Percentiles rank a stretch among this genome's conserved stretches.
phyloP scores from a whole-genome alignment of 2,113 vertebrate species.

The Cathartes aura region DNA sequence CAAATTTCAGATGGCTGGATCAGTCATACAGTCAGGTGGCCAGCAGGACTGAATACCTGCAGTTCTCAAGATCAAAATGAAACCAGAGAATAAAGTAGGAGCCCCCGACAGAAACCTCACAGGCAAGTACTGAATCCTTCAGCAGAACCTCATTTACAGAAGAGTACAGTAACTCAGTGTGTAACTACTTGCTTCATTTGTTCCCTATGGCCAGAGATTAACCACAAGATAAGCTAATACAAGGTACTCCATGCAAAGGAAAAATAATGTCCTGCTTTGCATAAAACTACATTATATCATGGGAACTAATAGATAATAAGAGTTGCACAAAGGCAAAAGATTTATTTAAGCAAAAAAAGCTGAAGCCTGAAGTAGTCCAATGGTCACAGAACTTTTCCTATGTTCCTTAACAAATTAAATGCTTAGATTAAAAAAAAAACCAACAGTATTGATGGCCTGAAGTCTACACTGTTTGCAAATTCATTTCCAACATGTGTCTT shows the following conservation, averaged over 20 bases:
- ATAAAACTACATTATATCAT: not conserved
- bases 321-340: not conserved
- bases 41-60: not conserved
- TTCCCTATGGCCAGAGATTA: not conserved
- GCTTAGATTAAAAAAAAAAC: too few relatives aligned
- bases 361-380: not conserved
- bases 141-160: not conserved
- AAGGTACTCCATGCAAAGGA: not conserved
- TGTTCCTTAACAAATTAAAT: not conserved
- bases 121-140: not conserved
- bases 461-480: not conserved
- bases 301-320: not conserved
- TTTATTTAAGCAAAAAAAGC: not conserved
- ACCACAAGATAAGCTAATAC: not conserved
- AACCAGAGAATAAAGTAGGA: not conserved
- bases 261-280: not conserved
- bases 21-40: not conserved
- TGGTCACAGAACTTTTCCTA: not conserved
- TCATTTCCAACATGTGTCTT: not conserved
- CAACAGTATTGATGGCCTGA: not conserved
- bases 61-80: not conserved
- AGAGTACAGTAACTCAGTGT: not conserved
- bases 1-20: not conserved
- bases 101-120: rapidly evolving
- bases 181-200: not conserved